Conservation (phyloP, 2,113 vertebrate species). For the Dipodomys stephensi region DNA sequence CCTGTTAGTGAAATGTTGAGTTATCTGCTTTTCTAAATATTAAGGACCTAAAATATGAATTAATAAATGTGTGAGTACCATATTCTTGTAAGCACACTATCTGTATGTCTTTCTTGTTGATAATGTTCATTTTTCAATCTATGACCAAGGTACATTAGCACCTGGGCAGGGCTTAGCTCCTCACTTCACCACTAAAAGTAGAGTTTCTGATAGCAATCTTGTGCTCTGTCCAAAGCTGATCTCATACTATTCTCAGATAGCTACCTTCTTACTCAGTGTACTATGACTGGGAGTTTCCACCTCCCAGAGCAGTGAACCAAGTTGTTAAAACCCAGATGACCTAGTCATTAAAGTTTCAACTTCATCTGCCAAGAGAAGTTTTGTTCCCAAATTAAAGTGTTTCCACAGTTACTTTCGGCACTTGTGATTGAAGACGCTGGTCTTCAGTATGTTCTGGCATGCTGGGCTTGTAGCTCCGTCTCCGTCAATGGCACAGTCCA, state of each 20-base stretch:
- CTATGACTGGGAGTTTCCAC: slow-evolving; percentile 24
- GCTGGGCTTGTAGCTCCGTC: slow-evolving; percentile 16
- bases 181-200: slow-evolving; percentile 23
- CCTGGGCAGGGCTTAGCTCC: slow-evolving; percentile 39
- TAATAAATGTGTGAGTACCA: neutral
- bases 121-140: slow-evolving; percentile 1
- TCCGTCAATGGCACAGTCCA: slow-evolving; percentile 18
- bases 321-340: neutral
- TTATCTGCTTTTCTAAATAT: slow-evolving; percentile 19
- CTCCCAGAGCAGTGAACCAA: slow-evolving; percentile 44
- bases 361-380: slow-evolving; percentile 30
- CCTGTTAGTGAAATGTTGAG: neutral
- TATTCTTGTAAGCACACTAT: neutral
- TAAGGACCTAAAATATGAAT: neutral
- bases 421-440: slow-evolving; percentile 37
- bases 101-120: neutral
- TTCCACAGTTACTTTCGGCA: slow-evolving; percentile 46
- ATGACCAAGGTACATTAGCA: neutral
- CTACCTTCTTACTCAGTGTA: neutral
- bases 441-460: neutral
- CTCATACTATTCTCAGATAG: slow-evolving; percentile 22
- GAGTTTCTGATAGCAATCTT: slow-evolving; percentile 25
- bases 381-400: slow-evolving; percentile 60
- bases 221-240: neutral
- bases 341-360: slow-evolving; percentile 25